A percentile compares a stretch with the other conserved stretches of the same genome.
Evolutionary conservation across 2,888 invertebrate species (phyloP).

Genomic region (Cryptus armator): DNA sequence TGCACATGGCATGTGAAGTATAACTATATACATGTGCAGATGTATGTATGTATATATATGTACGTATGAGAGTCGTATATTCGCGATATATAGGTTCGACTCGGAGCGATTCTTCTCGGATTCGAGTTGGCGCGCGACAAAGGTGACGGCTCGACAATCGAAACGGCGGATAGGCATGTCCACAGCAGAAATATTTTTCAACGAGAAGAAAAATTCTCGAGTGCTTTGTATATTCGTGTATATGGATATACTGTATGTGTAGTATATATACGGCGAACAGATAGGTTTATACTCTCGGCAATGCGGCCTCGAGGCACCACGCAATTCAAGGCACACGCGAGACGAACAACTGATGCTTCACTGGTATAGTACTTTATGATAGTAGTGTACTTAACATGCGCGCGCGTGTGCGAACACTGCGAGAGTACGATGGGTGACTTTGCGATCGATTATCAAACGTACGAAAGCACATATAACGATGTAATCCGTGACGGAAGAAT

Average conservation of each 20-base stretch:
- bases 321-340: constrained; percentile 4
- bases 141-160: constrained; percentile 60
- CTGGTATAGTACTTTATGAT: constrained; percentile 3
- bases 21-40: not conserved
- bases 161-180: constrained; percentile 57
- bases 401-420: not conserved
- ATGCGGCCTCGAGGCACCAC: constrained; percentile 32
- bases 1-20: not conserved
- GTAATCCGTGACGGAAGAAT: constrained; percentile 16
- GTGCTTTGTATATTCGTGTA: not conserved
- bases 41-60: not conserved
- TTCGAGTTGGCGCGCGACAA: constrained; percentile 32
- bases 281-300: constrained; percentile 7
- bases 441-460: constrained; percentile 12
- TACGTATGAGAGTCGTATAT: constrained; percentile 1
- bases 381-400: not conserved
- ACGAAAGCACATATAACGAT: constrained; percentile 1
- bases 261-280: not conserved
- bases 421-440: not conserved
- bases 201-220: constrained; percentile 15
- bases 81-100: constrained; percentile 8
- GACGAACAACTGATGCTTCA: not conserved
- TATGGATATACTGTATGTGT: not conserved
- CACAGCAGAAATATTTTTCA: constrained; percentile 55
- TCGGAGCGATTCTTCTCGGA: constrained; percentile 16